phyloP scores from a whole-genome alignment of 23 tunicate genomes.

The Halocynthia aurantium region DNA sequence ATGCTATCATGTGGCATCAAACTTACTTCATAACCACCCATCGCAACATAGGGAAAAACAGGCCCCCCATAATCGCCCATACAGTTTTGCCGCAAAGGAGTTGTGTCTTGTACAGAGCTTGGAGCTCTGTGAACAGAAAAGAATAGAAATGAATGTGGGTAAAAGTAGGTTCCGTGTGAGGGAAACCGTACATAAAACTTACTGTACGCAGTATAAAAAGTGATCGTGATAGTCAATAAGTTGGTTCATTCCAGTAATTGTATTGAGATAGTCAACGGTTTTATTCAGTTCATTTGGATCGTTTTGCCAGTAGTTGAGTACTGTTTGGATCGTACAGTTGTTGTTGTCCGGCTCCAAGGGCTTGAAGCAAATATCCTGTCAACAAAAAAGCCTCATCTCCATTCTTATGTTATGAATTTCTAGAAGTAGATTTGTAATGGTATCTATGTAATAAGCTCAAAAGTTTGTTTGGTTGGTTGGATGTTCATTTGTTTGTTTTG shows the following conservation, averaged over 20 bases:
- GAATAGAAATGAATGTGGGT: background rate
- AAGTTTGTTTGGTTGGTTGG: background rate
- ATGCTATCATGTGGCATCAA: no score
- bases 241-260: constrained; percentile 1
- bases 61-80: constrained; percentile 96
- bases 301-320: constrained; percentile 86
- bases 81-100: constrained; percentile 62
- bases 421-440: background rate
- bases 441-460: background rate
- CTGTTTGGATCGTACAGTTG: constrained; percentile 88
- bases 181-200: constrained; percentile 10
- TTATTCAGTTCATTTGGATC: constrained; percentile 50
- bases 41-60: constrained; percentile 86
- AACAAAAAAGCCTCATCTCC: background rate
- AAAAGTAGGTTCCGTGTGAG: background rate
- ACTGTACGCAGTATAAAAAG: constrained; percentile 83
- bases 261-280: constrained; percentile 29
- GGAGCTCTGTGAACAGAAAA: constrained; percentile 59
- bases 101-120: constrained; percentile 71
- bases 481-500: no score
- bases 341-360: constrained; percentile 86
- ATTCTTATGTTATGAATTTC: no score
- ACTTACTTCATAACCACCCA: constrained; percentile 87
- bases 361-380: constrained; percentile 88
- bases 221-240: constrained; percentile 72